Evolutionary conservation across 2,888 invertebrate genomes (phyloP).

Genomic region (Noctua fimbriata): DNA sequence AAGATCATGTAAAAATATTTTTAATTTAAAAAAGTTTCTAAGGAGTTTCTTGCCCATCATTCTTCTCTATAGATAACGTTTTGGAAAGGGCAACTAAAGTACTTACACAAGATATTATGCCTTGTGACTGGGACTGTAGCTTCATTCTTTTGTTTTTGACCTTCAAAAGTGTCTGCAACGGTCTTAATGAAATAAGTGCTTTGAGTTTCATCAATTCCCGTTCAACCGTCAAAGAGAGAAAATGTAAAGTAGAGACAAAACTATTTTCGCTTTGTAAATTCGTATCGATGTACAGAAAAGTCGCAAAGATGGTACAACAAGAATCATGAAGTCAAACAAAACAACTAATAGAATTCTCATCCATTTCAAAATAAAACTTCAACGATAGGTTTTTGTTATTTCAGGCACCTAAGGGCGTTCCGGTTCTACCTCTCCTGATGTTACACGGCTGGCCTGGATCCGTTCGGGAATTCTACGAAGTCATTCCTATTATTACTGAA

Average conservation of each 20-base stretch:
- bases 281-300: background rate
- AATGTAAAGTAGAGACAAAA: background rate
- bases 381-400: background rate
- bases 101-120: too few species aligned
- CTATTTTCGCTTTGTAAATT: background rate
- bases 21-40: too few species aligned
- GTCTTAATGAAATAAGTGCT: too few species aligned
- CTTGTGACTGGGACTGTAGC: too few species aligned
- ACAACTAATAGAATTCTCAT: background rate
- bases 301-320: background rate
- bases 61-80: too few species aligned
- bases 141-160: too few species aligned
- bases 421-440: constrained; percentile 85
- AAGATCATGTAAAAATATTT: too few species aligned
- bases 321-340: background rate
- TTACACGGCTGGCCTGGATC: constrained; percentile 95
- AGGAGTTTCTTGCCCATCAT: too few species aligned
- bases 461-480: constrained; percentile 92
- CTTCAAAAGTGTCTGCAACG: too few species aligned
- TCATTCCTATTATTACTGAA: constrained; percentile 90
- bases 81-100: too few species aligned
- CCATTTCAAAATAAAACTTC: background rate
- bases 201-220: background rate
- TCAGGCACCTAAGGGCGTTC: constrained; percentile 38
- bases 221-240: background rate